Evolutionary conservation across 2,113 vertebrate genomes (phyloP), one percentile per base, ranked within the genome.

Genomic region (Hemibagrus wyckioides): DNA sequence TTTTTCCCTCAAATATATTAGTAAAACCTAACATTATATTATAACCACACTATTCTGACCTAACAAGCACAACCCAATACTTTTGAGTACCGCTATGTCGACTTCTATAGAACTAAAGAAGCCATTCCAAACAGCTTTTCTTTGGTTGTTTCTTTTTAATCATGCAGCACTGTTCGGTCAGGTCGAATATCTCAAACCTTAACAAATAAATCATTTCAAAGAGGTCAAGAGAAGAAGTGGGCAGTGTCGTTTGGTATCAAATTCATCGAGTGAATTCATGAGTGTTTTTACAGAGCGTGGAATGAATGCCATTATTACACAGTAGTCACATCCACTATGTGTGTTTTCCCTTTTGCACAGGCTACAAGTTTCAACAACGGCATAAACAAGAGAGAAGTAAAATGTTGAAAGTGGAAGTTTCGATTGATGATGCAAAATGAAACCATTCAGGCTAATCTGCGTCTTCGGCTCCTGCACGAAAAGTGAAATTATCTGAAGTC

Each of bases 121-220:
- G 33, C 2, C 41, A 50, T 17, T 75, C 0, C 23, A 14, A 11
- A 8, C 17, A 25, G 21, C 1, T 0, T 1, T n/a, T 23, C 25
- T n/a, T 76, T 76, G 25, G 36, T 21, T 48, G 11, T 14, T 76
- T 50, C 11, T 50, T n/a, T 77, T 25, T 1, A 11, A 44, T n/a
- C 9, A 25, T 73, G 67, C 67, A 41, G 14, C n/a, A 67, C n/a
- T 67, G 1, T 33, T 33, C 13, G 2, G 30, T 69, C 23, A 28
- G 23, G 59, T 28, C 56, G 25, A 59, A 23, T 63, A 28, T 61
- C 9, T 11, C 59, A 4, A 65, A 14, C 11, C 1, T 30, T 15
- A 14, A 65, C n/a, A 67, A 67, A 67, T 15, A 65, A 30, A 2
- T 15, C 4, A 30, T 33, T 33, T 65, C 30, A 25, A 8, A 48